A percentile compares a stretch with the other conserved stretches of the same genome.
Conservation (phyloP, 2,797 vertebrate genomes). For the Tokudaia muenninki region DNA sequence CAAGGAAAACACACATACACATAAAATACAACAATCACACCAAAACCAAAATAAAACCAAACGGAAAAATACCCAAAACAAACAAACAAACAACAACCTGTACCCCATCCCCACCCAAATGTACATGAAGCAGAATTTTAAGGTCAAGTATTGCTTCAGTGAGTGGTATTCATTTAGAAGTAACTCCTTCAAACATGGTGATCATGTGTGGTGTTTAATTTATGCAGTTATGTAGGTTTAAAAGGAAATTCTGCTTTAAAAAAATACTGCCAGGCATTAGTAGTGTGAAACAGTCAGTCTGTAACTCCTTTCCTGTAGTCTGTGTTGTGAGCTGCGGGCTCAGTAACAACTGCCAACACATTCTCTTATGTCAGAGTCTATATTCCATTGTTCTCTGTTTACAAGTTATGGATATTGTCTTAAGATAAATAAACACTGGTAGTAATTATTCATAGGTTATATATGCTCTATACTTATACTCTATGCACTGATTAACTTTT, state of each 20-base stretch:
- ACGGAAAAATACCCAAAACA: not conserved
- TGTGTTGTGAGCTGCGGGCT: not conserved
- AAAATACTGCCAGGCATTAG: not conserved
- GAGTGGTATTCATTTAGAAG: not conserved
- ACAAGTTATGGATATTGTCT: not conserved
- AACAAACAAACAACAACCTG: not conserved
- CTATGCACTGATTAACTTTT: not conserved
- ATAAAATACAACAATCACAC: not conserved
- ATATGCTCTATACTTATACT: not conserved
- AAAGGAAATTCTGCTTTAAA: not conserved
- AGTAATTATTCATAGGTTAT: not conserved
- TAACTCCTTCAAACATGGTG: too few relatives aligned
- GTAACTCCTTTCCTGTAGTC: not conserved
- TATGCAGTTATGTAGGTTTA: not conserved
- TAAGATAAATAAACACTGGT: not conserved
- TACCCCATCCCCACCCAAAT: not conserved
- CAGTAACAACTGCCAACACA: not conserved
- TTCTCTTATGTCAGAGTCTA: not conserved
- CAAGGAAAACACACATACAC: not conserved
- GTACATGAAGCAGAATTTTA: not conserved
- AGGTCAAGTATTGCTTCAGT: not conserved
- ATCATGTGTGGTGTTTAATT: not conserved
- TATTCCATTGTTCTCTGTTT: not conserved
- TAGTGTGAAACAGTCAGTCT: not conserved
- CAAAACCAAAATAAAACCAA: not conserved